These are phyloP conservation scores for Trimorus sp. DNA, from an alignment of 2,888 invertebrate species.

Conservation along the genomic window DNA sequence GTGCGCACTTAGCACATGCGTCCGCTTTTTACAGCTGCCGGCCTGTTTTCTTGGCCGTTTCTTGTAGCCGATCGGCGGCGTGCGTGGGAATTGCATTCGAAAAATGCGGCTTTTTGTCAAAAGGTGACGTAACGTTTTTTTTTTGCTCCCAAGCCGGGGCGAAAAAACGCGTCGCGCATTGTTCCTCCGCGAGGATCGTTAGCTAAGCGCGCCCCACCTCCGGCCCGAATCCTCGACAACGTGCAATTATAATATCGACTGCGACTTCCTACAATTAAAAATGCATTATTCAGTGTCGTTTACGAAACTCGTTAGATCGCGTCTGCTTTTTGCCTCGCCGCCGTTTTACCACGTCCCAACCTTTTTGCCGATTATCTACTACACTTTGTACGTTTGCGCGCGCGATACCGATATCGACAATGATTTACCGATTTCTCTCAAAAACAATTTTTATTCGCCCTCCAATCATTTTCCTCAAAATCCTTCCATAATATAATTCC, in stretches of 20 bases:
- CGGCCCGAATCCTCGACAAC: slow-evolving; percentile 30
- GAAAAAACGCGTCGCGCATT: slow-evolving; percentile 21
- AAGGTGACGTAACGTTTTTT: slow-evolving; percentile 28
- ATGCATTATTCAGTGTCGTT: slow-evolving; percentile 49
- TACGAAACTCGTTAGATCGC: slow-evolving; percentile 40
- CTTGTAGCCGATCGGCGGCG: slow-evolving; percentile 24
- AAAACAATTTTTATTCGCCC: too few relatives aligned
- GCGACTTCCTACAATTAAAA: slow-evolving; percentile 58
- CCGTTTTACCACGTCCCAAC: slow-evolving; percentile 34
- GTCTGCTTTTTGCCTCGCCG: slow-evolving; percentile 12
- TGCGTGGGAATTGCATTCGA: slow-evolving; percentile 53
- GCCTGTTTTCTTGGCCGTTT: slow-evolving; percentile 40
- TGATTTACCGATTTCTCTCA: too few relatives aligned
- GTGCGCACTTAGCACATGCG: slow-evolving; percentile 58
- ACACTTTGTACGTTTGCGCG: not conserved
- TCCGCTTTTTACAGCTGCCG: slow-evolving; percentile 34
- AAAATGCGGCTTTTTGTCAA: slow-evolving; percentile 44
- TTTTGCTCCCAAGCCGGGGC: slow-evolving; percentile 24
- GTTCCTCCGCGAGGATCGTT: slow-evolving; percentile 24
- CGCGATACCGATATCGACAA: too few relatives aligned
- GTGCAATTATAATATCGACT: slow-evolving; percentile 54
- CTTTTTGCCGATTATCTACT: not conserved
- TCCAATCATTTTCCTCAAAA: too few relatives aligned
- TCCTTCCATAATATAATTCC: too few relatives aligned
- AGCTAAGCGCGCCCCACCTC: slow-evolving; percentile 13